A percentile compares a stretch with the other conserved stretches of the same genome.
Evolutionary conservation across 2,113 vertebrate genomes (phyloP).

Genomic region (Eurypyga helias): DNA sequence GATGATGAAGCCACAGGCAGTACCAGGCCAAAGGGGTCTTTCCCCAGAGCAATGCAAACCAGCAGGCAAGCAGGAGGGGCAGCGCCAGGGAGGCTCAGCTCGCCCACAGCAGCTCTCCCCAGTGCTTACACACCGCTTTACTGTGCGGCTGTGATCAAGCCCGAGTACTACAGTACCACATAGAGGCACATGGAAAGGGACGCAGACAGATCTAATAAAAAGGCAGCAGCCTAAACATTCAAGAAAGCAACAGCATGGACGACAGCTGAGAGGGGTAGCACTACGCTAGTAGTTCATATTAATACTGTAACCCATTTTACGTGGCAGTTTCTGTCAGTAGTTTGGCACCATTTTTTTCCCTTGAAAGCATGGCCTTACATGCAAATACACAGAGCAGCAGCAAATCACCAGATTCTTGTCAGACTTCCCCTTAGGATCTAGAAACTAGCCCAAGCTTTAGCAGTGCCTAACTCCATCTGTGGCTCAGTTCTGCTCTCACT

Average conservation of each 20-base stretch:
- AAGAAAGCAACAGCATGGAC: neutral
- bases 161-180: neutral
- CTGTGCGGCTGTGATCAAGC: neutral
- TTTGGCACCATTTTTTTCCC: neutral
- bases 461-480: rapidly evolving
- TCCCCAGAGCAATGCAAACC: neutral
- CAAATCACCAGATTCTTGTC: neutral
- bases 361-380: neutral
- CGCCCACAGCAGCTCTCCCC: neutral
- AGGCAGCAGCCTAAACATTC: neutral
- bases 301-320: neutral
- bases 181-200: neutral
- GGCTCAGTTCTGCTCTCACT: neutral
- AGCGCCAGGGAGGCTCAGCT: neutral
- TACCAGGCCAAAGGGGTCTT: neutral
- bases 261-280: neutral
- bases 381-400: neutral
- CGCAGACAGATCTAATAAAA: neutral
- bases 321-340: neutral
- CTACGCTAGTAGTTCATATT: neutral
- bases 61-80: neutral
- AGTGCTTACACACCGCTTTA: neutral
- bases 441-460: neutral
- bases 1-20: neutral
- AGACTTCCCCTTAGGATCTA: neutral